A percentile compares a stretch with the other conserved stretches of the same genome.
Conservation (phyloP, 2,113 vertebrate species). For the Tachycineta bicolor region DNA sequence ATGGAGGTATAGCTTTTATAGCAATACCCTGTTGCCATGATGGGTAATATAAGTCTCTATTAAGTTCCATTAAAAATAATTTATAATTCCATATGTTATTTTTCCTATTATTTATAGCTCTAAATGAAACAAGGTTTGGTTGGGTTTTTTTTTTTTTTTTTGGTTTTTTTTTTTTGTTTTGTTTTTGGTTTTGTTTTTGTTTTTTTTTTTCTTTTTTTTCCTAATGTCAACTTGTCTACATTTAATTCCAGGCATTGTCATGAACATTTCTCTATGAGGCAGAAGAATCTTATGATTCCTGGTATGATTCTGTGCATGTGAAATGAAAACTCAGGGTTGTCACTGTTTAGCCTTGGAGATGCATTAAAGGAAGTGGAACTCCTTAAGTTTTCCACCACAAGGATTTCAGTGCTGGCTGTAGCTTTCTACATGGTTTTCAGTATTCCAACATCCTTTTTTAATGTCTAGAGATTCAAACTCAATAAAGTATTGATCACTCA, state of each 20-base stretch:
- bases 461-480: not conserved
- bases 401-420: not conserved
- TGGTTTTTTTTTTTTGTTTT: too few relatives aligned
- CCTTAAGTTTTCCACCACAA: not conserved
- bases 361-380: not conserved
- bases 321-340: not conserved
- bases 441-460: not conserved
- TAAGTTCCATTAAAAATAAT: not conserved
- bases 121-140: not conserved
- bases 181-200: too few relatives aligned
- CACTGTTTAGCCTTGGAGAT: not conserved
- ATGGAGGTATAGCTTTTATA: not conserved
- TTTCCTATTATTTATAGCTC: not conserved
- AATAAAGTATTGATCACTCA: conserved; percentile 5
- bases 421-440: not conserved
- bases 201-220: not conserved
- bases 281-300: not conserved
- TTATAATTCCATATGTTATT: not conserved
- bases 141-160: not conserved
- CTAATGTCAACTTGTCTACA: not conserved
- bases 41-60: rapidly evolving
- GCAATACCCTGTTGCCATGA: not conserved
- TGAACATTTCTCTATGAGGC: not conserved
- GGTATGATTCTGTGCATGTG: not conserved
- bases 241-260: not conserved